A percentile compares a stretch with the other conserved stretches of the same genome.
phyloP scores from a whole-genome alignment of 2,888 invertebrate genomes.

The Microplitis deprimator region DNA sequence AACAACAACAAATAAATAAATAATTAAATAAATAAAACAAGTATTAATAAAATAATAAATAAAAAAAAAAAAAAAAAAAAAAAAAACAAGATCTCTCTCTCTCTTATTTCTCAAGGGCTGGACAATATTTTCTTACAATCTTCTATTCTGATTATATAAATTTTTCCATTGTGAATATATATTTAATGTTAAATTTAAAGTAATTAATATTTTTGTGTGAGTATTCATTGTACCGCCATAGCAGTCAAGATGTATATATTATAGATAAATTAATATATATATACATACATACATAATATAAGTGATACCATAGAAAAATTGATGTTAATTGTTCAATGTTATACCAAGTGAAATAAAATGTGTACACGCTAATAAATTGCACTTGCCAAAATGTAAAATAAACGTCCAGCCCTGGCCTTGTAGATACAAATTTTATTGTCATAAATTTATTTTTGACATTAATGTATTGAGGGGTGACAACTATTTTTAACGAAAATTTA shows the following conservation, averaged over 20 bases:
- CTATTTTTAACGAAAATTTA: too few species aligned
- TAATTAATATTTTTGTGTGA: slow-evolving; percentile 60
- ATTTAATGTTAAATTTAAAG: slow-evolving; percentile 40
- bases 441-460: slow-evolving; percentile 17
- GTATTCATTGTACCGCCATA: neutral
- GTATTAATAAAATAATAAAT: slow-evolving; percentile 48
- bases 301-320: slow-evolving; percentile 50
- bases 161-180: slow-evolving; percentile 37
- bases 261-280: neutral
- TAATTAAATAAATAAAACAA: slow-evolving; percentile 41
- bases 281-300: slow-evolving; percentile 24
- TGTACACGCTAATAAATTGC: slow-evolving; percentile 1
- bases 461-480: too few species aligned
- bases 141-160: neutral
- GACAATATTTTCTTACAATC: slow-evolving; percentile 61
- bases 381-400: slow-evolving; percentile 37
- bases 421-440: slow-evolving; percentile 35
- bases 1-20: slow-evolving; percentile 14
- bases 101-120: slow-evolving; percentile 52
- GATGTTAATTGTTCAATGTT: slow-evolving; percentile 63
- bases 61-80: slow-evolving; percentile 29
- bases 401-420: slow-evolving; percentile 14
- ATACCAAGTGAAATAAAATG: slow-evolving; percentile 42
- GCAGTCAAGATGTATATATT: neutral
- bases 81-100: slow-evolving; percentile 26